Evolutionary conservation across 2,888 invertebrate genomes (phyloP), one percentile per base, ranked within the genome.

Genomic region (Podotricha telesiphe): DNA sequence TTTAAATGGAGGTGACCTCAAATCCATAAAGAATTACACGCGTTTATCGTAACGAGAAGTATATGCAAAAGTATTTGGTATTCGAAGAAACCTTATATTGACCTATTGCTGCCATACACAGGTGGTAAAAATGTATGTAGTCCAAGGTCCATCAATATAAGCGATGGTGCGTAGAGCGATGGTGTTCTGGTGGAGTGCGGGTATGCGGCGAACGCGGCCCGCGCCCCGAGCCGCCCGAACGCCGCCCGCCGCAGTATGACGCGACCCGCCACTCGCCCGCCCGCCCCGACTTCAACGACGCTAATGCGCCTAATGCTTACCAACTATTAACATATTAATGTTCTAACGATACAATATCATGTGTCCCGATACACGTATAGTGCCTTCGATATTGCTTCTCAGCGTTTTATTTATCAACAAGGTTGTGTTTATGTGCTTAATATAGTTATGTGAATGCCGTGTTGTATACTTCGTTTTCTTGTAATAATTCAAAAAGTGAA

Each of bases 91-190:
- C 62, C 34, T 55, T 69, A 67, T 67, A 67, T 65, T 72, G 69
- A 67, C 67, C 69, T 64, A 69, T 55, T 34, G 34, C 66, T 53
- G 58, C 63, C 69, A 66, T 71, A 65, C 58, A 61, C 71, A 70
- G 72, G 72, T 74, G 81, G 81, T 85, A 84, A 69, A 71, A 67
- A 66, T 69, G 64, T 72, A 87, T 87, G 82, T 90, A 85, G 91
- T 76, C 84, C 91, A 89, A 91, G 91, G 91, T 85, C 84, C 77
- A 87, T 88, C 85, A 85, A 87, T 89, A 88, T 86, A 87, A 86
- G 86, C 86, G 85, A 89, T 88, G 89, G 89, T 86, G 85, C 83
- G 85, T 86, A 73, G 73, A 74, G 78, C 78, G 74, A 77, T 79
- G 78, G 79, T 78, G 78, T 75, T 76, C 66, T 58, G 76, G 70